Evolutionary conservation across 1,140 invertebrate species (phyloP), one percentile per base, ranked within the genome.

Genomic region (Hyphantria cunea): DNA sequence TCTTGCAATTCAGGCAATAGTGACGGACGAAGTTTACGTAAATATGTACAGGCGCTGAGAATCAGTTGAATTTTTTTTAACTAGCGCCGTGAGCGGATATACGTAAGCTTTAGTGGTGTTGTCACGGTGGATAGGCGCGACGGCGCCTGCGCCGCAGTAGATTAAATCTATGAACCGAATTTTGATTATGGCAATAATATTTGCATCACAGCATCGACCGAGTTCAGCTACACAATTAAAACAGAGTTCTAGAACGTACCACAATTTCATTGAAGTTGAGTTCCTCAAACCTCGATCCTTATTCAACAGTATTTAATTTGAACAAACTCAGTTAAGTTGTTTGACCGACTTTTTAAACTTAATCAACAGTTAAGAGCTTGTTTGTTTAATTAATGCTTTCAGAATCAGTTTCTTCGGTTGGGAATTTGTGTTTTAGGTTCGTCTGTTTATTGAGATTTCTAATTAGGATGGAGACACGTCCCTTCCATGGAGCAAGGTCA

Each of bases 311-410:
- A n/a, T 44, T 25, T 44, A 58, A 58, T 58, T 58, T 13, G 32
- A 63, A 49, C 51, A 54, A 63, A 47, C 60, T 45, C n/a, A 34
- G 17, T 17, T 55, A 44, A 55, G 53, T 44, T 55, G 53, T 44
- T 54, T 54, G 42, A 6, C 10, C 51, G 31, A 54, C 50, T 53
- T 63, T 55, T 41, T 39, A 54, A 61, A 63, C 44, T 63, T 63
- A 55, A 63, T 49, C 34, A 63, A 54, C 41, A 55, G 51, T 63
- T 31, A 6, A 63, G 10, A 41, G 31, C 11, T 32, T 17, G n/a
- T 45, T 58, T 17, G 44, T 64, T 64, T 58, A 56, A 64, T 33
- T 56, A 63, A 55, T 52, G 44, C 45, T 56, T 31, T 31, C 12
- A 39, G 44, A 45, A 45, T 25, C 32, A 51, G 17, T 17, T 55